Percentiles rank a stretch among this genome's conserved stretches.
Evolutionary conservation across 2,888 invertebrate species (phyloP).

Genomic region (Macroteleia sp.): DNA sequence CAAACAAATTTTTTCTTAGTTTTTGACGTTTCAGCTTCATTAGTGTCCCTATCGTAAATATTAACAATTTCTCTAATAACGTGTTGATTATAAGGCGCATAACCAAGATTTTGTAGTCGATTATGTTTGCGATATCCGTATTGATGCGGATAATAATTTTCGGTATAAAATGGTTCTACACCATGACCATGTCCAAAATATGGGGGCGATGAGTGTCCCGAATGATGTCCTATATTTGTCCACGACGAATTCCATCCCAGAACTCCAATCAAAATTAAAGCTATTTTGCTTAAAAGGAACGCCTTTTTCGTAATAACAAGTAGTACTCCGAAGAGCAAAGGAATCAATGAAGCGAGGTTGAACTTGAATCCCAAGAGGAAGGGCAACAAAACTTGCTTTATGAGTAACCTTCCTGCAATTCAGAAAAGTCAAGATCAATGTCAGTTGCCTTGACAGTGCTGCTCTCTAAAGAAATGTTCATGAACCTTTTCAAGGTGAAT

Average conservation of each 20-base stretch:
- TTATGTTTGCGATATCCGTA: conserved; percentile 62
- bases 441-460: conserved; percentile 77
- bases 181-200: conserved; percentile 53
- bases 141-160: conserved; percentile 34
- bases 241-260: conserved; percentile 86
- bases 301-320: conserved; percentile 91
- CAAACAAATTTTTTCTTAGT: conserved; percentile 74
- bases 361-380: conserved; percentile 92
- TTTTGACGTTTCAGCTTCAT: conserved; percentile 60
- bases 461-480: conserved; percentile 70
- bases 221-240: conserved; percentile 65
- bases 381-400: conserved; percentile 90
- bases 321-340: conserved; percentile 89
- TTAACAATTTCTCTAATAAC: conserved; percentile 80
- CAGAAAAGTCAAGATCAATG: conserved; percentile 57
- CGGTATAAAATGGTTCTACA: conserved; percentile 27
- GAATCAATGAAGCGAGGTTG: conserved; percentile 90
- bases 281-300: conserved; percentile 89
- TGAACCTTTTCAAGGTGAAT: conserved; percentile 50
- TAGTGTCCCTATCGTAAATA: conserved; percentile 75
- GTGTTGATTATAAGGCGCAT: conserved; percentile 62
- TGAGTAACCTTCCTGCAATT: conserved; percentile 88
- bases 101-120: conserved; percentile 43
- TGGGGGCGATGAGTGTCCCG: conserved; percentile 40
- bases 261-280: conserved; percentile 88